Conservation (phyloP, 2,888 invertebrate genomes). For the Horisme vitalbata region DNA sequence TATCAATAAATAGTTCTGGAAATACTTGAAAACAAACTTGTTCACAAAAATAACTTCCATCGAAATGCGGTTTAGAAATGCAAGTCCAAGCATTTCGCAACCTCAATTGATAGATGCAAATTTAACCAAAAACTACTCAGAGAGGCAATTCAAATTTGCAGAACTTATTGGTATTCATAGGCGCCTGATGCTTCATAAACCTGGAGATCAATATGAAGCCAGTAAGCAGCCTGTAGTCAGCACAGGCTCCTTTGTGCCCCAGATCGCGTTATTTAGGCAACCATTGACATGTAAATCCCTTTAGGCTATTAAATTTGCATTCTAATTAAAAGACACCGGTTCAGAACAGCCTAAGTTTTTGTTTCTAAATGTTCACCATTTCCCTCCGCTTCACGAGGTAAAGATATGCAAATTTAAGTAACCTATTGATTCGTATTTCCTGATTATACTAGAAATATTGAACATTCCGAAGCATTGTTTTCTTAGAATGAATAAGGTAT, state of each 20-base stretch:
- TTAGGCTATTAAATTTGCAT: conserved; percentile 80
- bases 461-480: conserved; percentile 20
- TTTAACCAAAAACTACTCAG: conserved; percentile 31
- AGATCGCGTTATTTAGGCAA: conserved; percentile 71
- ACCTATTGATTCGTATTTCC: conserved; percentile 21
- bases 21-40: too few species aligned
- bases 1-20: too few species aligned
- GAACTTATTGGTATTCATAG: conserved; percentile 59
- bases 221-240: conserved; percentile 45
- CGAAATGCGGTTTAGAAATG: neutral
- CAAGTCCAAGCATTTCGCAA: conserved; percentile 5
- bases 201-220: conserved; percentile 60
- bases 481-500: conserved; percentile 35
- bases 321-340: conserved; percentile 74
- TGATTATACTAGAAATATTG: conserved; percentile 17
- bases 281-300: conserved; percentile 81
- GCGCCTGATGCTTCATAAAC: conserved; percentile 50
- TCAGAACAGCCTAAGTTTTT: conserved; percentile 53
- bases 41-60: too few species aligned
- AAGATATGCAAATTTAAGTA: conserved; percentile 20
- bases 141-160: conserved; percentile 39
- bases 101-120: conserved; percentile 29
- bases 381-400: conserved; percentile 17
- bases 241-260: conserved; percentile 64
- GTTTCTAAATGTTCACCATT: conserved; percentile 39